These are phyloP conservation scores for Drymodes brunneopygia DNA, from an alignment of 2,113 vertebrate species.

Conservation along the genomic window DNA sequence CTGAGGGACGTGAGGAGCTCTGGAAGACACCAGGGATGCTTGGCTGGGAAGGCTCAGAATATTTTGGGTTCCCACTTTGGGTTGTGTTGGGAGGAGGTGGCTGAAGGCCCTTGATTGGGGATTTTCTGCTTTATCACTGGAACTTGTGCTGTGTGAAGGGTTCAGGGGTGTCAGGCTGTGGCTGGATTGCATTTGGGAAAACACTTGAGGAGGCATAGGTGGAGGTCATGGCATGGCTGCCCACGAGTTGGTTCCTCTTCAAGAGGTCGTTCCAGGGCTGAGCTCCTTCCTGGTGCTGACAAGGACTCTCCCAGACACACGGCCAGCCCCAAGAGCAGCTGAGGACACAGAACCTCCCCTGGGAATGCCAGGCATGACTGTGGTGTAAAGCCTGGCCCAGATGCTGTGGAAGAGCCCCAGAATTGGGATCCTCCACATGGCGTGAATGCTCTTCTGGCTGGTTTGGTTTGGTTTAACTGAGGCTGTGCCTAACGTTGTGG, in stretches of 20 bases:
- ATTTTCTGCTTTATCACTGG: neutral
- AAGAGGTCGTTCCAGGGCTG: neutral
- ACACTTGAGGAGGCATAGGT: neutral
- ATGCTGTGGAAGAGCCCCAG: neutral
- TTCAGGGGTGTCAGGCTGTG: neutral
- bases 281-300: neutral
- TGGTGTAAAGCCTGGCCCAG: neutral
- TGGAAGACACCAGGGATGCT: neutral
- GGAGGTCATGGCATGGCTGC: neutral
- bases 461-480: neutral
- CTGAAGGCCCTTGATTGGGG: neutral
- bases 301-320: neutral
- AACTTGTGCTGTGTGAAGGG: neutral
- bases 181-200: neutral
- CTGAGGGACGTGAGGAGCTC: neutral
- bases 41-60: neutral
- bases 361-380: neutral
- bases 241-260: neutral
- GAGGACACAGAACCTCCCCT: neutral
- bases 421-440: neutral
- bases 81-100: neutral
- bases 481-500: fast-evolving
- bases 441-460: neutral
- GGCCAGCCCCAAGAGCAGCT: neutral
- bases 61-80: neutral